These are phyloP conservation scores for Ormia ochracea DNA, from an alignment of 2,888 invertebrate species.

Conservation along the genomic window DNA sequence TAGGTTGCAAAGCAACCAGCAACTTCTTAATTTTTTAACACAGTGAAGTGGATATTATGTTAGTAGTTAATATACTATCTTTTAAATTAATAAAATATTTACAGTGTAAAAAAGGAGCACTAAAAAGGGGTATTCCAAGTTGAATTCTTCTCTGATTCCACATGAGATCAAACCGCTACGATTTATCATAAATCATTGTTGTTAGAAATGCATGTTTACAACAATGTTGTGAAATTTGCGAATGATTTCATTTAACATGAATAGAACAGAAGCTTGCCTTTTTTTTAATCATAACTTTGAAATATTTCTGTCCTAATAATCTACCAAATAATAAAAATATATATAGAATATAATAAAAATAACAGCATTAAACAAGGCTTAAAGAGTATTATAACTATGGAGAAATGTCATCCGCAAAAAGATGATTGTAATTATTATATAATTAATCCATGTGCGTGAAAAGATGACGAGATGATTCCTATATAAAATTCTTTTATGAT, in stretches of 20 bases:
- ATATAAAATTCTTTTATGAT: conserved; percentile 56
- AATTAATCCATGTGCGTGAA: conserved; percentile 16
- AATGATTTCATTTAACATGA: no score
- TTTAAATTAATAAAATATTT: conserved; percentile 44
- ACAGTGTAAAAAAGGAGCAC: conserved; percentile 34
- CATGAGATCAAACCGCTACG: no score
- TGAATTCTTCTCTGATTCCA: no score
- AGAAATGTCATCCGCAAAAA: conserved; percentile 28
- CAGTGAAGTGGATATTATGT: conserved; percentile 31
- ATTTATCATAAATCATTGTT: no score
- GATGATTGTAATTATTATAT: conserved; percentile 3
- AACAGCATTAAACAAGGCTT: conserved; percentile 31
- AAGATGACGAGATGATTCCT: background rate
- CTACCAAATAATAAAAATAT: conserved; percentile 21
- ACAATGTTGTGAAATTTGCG: no score
- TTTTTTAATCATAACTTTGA: conserved; percentile 18
- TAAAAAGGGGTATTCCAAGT: no score
- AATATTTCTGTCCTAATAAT: conserved; percentile 38
- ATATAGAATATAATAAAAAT: conserved; percentile 13
- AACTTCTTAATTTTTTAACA: conserved; percentile 37
- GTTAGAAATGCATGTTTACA: no score
- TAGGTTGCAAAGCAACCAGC: conserved; percentile 43
- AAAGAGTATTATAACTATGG: conserved; percentile 38
- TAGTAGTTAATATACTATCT: conserved; percentile 4
- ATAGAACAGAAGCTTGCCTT: no score